Percentiles rank a stretch among this genome's conserved stretches.
These are phyloP conservation scores for Neogale vison DNA, from an alignment of 2,113 vertebrate species.

Conservation along the genomic window DNA sequence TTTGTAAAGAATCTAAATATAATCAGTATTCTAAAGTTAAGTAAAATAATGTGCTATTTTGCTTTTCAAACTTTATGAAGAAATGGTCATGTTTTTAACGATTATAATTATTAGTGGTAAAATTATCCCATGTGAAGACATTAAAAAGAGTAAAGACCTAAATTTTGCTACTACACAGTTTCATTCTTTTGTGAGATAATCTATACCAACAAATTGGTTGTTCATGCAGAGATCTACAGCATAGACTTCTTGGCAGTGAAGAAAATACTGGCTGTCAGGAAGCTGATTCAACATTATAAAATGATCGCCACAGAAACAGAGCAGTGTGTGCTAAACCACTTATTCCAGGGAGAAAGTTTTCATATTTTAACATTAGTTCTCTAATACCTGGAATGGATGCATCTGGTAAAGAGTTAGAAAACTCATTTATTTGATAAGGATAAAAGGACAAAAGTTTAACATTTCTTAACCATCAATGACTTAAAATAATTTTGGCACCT, in stretches of 20 bases:
- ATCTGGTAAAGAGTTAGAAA: not conserved
- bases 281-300: not conserved
- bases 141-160: not conserved
- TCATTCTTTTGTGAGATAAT: not conserved
- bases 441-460: not conserved
- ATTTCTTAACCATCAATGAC: not conserved
- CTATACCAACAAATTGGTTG: not conserved
- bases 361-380: not conserved
- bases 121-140: not conserved
- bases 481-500: not conserved
- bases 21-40: not conserved
- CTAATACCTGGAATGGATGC: not conserved
- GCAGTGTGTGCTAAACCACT: not conserved
- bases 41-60: not conserved
- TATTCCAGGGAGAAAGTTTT: not conserved
- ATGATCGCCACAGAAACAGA: not conserved
- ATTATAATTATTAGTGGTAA: not conserved
- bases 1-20: not conserved
- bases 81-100: not conserved
- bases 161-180: not conserved
- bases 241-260: not conserved
- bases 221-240: not conserved
- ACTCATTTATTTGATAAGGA: not conserved
- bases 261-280: not conserved
- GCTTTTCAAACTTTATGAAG: not conserved